Conservation (phyloP, 2,113 vertebrate species). For the Sprattus sprattus region DNA sequence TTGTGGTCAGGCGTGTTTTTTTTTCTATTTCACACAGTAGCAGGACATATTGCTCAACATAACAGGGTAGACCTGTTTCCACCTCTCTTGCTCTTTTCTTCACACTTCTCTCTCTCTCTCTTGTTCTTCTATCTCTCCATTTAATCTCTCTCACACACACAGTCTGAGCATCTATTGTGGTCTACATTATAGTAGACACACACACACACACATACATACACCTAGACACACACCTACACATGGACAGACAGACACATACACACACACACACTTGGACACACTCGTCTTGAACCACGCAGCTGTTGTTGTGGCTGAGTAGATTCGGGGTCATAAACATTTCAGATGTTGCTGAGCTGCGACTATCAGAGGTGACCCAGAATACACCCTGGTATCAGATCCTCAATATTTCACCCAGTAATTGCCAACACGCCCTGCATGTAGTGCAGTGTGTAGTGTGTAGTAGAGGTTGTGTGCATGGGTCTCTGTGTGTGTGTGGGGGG, state of each 20-base stretch:
- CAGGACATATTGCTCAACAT: neutral
- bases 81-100: neutral
- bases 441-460: neutral
- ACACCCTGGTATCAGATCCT: conserved; percentile 5
- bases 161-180: neutral
- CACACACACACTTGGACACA: neutral
- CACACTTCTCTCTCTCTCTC: neutral
- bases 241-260: neutral
- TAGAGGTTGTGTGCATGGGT: neutral
- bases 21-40: neutral
- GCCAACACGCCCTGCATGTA: neutral
- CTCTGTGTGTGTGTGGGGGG: neutral
- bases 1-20: neutral
- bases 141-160: neutral
- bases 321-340: neutral
- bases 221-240: neutral
- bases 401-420: neutral
- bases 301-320: neutral
- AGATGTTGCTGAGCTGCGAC: neutral
- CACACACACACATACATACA: neutral
- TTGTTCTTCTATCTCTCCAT: neutral
- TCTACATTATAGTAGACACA: neutral
- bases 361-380: neutral
- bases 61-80: conserved; percentile 24
- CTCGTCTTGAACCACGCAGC: neutral